A percentile compares a stretch with the other conserved stretches of the same genome.
These are phyloP conservation scores for Rhinella marina DNA, from an alignment of 2,797 vertebrate genomes.

Conservation along the genomic window DNA sequence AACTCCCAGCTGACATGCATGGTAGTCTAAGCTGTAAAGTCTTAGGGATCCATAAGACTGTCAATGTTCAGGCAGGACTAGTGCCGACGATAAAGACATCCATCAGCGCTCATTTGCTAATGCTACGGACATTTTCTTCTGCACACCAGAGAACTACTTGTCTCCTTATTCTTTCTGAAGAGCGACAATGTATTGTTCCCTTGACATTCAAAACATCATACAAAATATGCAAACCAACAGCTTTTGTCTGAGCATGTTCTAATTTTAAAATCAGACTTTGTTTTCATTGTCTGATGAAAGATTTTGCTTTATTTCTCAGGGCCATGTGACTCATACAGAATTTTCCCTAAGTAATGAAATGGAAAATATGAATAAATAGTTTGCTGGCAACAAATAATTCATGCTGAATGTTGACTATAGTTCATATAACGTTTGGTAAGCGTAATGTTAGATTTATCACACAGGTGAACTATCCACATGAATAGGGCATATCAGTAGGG, in stretches of 20 bases:
- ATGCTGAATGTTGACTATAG: neutral
- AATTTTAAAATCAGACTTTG: conserved; percentile 33
- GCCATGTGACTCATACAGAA: conserved; percentile 15
- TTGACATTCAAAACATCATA: conserved; percentile 3
- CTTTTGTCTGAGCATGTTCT: conserved; percentile 28
- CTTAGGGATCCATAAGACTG: too few species aligned
- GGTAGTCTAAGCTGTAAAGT: too few species aligned
- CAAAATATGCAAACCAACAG: conserved; percentile 16
- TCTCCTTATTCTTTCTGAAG: neutral
- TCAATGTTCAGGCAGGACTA: too few species aligned
- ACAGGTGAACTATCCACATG: neutral
- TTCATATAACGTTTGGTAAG: neutral
- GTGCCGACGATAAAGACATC: too few species aligned
- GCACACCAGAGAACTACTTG: neutral
- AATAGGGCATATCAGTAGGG: neutral
- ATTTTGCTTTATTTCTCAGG: conserved; percentile 17
- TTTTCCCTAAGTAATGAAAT: conserved; percentile 21
- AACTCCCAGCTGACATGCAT: too few species aligned
- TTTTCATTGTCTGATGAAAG: conserved; percentile 27
- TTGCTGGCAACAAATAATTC: neutral
- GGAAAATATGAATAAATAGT: neutral
- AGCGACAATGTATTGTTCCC: neutral
- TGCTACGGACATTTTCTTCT: neutral
- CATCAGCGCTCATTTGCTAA: too few species aligned
- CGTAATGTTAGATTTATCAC: neutral